Evolutionary conservation across 2,797 vertebrate genomes (phyloP).

Genomic region (Meriones psammophilus): DNA sequence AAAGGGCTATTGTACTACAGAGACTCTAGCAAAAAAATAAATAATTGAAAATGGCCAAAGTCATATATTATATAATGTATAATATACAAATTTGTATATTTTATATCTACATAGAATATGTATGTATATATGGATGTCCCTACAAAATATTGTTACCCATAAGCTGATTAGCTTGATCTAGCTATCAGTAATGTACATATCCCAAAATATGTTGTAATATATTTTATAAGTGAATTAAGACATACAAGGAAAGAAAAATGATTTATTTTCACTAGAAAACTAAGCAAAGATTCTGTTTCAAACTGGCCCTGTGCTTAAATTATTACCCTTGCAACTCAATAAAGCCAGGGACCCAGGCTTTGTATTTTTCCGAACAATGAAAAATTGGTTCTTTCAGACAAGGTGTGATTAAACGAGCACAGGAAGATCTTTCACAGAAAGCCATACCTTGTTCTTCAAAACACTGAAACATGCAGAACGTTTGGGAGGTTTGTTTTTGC

Average conservation of each 20-base stretch:
- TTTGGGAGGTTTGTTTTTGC: background rate
- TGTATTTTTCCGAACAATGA: conserved; percentile 31
- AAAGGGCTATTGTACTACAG: background rate
- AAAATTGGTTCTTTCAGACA: conserved; percentile 20
- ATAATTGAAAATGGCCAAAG: background rate
- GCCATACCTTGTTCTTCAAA: conserved; percentile 5
- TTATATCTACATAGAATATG: background rate
- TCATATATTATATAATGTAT: background rate
- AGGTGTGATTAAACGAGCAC: conserved; percentile 27
- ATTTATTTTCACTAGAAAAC: conserved; percentile 66
- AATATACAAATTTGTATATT: background rate
- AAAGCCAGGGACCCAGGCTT: conserved; percentile 5
- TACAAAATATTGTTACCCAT: background rate
- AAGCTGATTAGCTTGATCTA: background rate
- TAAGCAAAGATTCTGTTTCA: conserved; percentile 48
- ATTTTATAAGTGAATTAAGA: background rate
- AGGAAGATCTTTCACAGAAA: conserved; percentile 36
- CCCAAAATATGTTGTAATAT: background rate
- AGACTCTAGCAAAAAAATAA: background rate
- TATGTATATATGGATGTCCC: background rate
- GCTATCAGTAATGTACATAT: background rate
- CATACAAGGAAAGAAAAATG: background rate
- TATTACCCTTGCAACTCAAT: conserved; percentile 28
- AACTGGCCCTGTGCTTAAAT: background rate
- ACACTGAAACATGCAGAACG: background rate